Conservation (phyloP, 2,113 vertebrate species). For the Pseudonaja textilis region DNA sequence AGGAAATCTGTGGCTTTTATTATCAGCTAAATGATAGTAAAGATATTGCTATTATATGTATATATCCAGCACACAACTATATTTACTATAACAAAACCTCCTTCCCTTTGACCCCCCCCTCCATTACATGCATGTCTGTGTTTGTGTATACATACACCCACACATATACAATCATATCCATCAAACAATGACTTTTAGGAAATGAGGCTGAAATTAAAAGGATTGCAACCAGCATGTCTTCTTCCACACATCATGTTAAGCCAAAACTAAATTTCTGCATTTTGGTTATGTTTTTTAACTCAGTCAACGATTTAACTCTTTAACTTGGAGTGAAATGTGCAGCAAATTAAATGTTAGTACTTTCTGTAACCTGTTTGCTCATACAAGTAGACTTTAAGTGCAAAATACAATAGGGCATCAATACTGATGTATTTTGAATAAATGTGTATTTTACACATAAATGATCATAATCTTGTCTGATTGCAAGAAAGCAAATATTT, state of each 20-base stretch:
- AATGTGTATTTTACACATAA: background rate
- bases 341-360: background rate
- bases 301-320: background rate
- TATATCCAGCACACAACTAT: background rate
- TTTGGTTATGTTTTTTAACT: background rate
- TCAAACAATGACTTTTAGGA: background rate
- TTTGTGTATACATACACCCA: background rate
- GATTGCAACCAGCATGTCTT: background rate
- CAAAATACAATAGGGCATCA: background rate
- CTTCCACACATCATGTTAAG: background rate
- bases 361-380: background rate
- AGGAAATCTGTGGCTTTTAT: background rate
- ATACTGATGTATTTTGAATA: background rate
- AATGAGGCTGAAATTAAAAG: background rate
- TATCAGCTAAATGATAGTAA: background rate
- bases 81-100: background rate
- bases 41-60: background rate
- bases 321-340: background rate
- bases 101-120: background rate
- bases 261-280: background rate
- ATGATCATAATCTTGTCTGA: background rate
- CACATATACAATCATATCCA: background rate
- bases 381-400: background rate
- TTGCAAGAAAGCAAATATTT: background rate
- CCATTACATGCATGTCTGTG: background rate